Evolutionary conservation across 2,113 vertebrate species (phyloP), one percentile per base, ranked within the genome.

Genomic region (Pygoscelis adeliae): DNA sequence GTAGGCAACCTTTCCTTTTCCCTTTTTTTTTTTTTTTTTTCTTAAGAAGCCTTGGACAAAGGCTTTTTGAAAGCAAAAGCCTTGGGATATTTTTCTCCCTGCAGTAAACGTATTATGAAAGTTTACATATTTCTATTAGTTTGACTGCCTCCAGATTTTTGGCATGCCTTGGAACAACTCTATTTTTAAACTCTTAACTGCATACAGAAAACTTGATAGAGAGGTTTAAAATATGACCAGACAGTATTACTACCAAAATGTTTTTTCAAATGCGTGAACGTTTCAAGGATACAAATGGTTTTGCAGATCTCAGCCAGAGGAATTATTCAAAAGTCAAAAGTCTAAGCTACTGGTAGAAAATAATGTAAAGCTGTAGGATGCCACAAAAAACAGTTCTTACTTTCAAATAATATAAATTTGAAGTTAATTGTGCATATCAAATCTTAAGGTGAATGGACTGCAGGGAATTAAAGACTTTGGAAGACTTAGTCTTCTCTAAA

Each of bases 141-240:
- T 36, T 91, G 81, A 89, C 83, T 82, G 82, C 82, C 85, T 95
- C 62, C 95, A 97, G 87, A 94, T 87, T 90, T 80, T n/a, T 95
- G 90, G 93, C 92, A 83, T 0, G 32, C 44, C 53, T 50, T 69
- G 25, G 71, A 70, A 88, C 40, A 88, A 36, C 55, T 74, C 93
- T 97, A 95, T 95, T 97, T 95, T 97, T 94, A 91, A 96, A 90
- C 59, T 63, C 69, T 58, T 67, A 66, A 89, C 49, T 88, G 74
- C 18, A 3, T 34, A 40, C 46, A 92, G 81, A 94, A 63, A 59
- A 85, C 70, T 87, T 79, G 73, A 94, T 59, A 76, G 50, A 72
- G 42, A 84, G 26, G 66, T 80, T 91, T 94, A 79, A 89, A 79
- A 91, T 65, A 52, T 71, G 78, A 83, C 65, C 22, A 19, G 62